Evolutionary conservation across 37 sponge, comb jelly and placozoan species (phyloP), one percentile per base, ranked within the genome.

Genomic region (Bolinopsis microptera): DNA sequence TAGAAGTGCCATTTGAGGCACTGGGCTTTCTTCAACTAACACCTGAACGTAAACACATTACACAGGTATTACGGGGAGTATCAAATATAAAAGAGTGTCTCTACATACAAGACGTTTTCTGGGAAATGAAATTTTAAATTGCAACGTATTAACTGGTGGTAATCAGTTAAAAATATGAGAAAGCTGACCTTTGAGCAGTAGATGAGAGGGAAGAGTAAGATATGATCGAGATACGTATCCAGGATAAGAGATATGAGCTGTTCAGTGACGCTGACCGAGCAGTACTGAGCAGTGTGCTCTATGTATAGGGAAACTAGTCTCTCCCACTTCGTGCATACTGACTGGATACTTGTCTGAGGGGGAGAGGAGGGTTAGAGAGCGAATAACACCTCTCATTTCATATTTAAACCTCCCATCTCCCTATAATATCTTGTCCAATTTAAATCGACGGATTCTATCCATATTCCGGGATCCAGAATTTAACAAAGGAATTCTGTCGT

Each of bases 251-350:
- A 30, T 16, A 35, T 30, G 8, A 80, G 35, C 37, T 33, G 24
- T 1, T 80, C 82, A 2, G 38, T 80, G 23, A 80, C 38, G 32
- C 2, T 33, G 35, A 35, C 5, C 8, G 82, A 80, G 26, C 74
- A 28, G 74, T 70, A 70, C 74, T 70, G 74, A 3, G 82, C 35
- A 80, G 82, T 80, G 38, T 80, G 82, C 38, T 80, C 82, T 34
- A 35, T 21, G 37, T 35, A 80, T 37, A 80, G 38, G 9, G 82
- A 33, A 34, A 80, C 38, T 3, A 80, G 35, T 80, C 82, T 31
- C 30, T 35, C 82, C 82, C 82, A 80, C 35, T 8, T 9, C 37
- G 16, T 3, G 30, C 82, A 80, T 30, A 80, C 32, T 30, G 74
- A 70, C 74, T 70, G 74, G 5, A 70, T 70, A 22, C 25, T 70